These are phyloP conservation scores for Cyprinodon brontotheroides DNA, from an alignment of 2,113 vertebrate species.

Conservation along the genomic window DNA sequence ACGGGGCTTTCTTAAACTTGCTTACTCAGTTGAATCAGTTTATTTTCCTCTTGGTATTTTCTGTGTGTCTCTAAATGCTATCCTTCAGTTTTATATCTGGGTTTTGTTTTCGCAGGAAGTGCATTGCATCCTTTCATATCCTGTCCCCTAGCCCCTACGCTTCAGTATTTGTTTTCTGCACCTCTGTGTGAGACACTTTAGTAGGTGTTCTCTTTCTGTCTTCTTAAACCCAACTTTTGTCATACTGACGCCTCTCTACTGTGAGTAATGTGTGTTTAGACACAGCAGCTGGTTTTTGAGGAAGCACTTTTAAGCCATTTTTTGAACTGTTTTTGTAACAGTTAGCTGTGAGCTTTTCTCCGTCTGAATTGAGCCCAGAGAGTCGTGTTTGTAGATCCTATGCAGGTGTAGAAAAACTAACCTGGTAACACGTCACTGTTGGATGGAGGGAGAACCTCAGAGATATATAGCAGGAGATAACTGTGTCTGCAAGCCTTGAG, in stretches of 20 bases:
- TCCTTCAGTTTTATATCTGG: conserved; percentile 35
- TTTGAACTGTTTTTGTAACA: conserved; percentile 61
- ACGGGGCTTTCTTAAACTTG: neutral
- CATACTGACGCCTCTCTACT: conserved; percentile 59
- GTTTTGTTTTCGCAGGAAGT: conserved; percentile 41
- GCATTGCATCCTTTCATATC: conserved; percentile 44
- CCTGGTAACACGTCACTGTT: conserved; percentile 63
- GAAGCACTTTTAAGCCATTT: conserved; percentile 69
- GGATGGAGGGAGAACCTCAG: conserved; percentile 39
- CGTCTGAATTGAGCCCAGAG: conserved; percentile 46
- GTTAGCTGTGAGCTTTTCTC: conserved; percentile 52
- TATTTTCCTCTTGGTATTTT: conserved; percentile 2
- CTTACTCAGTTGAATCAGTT: neutral
- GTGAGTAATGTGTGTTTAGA: conserved; percentile 47
- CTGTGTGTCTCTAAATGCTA: conserved; percentile 18
- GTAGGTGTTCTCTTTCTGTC: neutral
- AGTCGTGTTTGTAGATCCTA: conserved; percentile 59
- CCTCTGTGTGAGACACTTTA: conserved; percentile 38
- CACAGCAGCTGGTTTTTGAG: conserved; percentile 43
- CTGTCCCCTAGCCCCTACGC: conserved; percentile 35
- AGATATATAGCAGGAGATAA: conserved; percentile 29
- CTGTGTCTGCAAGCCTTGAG: conserved; percentile 56
- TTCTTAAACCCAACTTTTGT: conserved; percentile 31
- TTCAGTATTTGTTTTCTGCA: conserved; percentile 47
- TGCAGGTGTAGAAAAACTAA: conserved; percentile 60